Evolutionary conservation across 2,888 invertebrate genomes (phyloP), one percentile per base, ranked within the genome.

Genomic region (Lasioglossum vierecki): DNA sequence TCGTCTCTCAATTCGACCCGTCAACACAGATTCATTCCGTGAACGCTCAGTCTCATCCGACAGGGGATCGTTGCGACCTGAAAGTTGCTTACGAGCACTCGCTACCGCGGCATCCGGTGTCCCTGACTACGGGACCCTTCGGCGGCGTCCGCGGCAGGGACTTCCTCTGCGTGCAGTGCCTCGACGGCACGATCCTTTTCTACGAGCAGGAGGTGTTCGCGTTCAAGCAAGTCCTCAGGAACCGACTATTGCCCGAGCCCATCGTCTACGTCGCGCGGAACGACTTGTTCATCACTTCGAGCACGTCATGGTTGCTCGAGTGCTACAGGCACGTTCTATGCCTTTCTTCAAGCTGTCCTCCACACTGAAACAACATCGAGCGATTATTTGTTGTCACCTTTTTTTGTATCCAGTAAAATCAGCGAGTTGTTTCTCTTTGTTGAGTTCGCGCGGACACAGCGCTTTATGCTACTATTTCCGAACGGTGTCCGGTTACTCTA

Each of bases 121-220:
- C 97, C 92, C 95, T 99, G 91, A 97, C 97, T 63, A 96, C 97
- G 88, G 99, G 99, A 0, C 96, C 98, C 4, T 99, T 99, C 95
- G 99, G 99, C 2, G 97, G 97, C 79, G 97, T 97, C 0, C 96
- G 97, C 93, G 97, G 97, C 3, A 96, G 98, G 92, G 99, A 99
- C 94, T 98, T 99, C 91, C 96, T 99, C 83, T 99, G 99, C 94
- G 97, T 99, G 35, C 98, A 98, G 93, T 98, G 98, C 53, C 95
- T 99, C 91, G 99, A 99, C 95, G 99, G 99, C 22, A 97, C 97
- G 77, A 95, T 99, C 30, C 97, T 97, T 80, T 98, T 99, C 94
- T 99, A 97, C 94, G 99, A 99, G 94, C 99, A 99, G 95, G 99
- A 99, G 95, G 97, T 97, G 79, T 98, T 97, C 94, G 96, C 97